Base-by-base conservation (phyloP, 1,140 invertebrate species). In the Cyrtorhinus lividipennis region DNA sequence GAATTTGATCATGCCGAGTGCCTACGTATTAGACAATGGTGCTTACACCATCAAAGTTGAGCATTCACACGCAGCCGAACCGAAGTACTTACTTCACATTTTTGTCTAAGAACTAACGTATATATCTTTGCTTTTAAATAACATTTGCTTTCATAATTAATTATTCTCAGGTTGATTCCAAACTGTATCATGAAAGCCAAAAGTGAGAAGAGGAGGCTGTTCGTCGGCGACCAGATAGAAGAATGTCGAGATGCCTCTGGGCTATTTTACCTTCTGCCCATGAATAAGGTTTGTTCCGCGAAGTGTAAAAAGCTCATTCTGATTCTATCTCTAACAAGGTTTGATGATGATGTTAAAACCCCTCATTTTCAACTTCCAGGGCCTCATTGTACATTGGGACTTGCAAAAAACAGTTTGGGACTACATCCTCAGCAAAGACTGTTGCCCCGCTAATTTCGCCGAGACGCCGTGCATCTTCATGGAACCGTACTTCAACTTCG, bases 181-280 rank as follows among this genome's bases (percentile, higher is more conserved):
- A 99, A 99, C 74, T 94, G 91, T 69, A 92, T 98, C 27, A 95
- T 95, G 81, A 99, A 99, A 80, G 92, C 93, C 0, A 98, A 98
- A 75, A 94, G 88, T 68, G 95, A 99, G 73, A 76, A 91, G 59
- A 82, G 94, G 1, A 80, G 95, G 62, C 85, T 91, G 1, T 99
- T 98, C 72, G 85, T 99, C 53, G 95, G 90, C 0, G 87, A 90
- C 74, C 92, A 91, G 76, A 84, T 97, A 22, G 90, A 97, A 64
- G 95, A 99, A 67, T 99, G 95, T 71, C 81, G 94, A 56, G 96
- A 99, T 73, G 85, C 90, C 1, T 96, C 94, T 0, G 90, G 92
- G 1, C 73, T 99, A 0, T 99, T 86, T 76, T 98, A 95, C 70
- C 85, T 96, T 38, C 74, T 97, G 63, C 89, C 95, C 0, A 96